Percentiles rank a stretch among this genome's conserved stretches.
These are phyloP conservation scores for Trichonephila clavata DNA, from an alignment of 1,140 invertebrate genomes.

Conservation along the genomic window DNA sequence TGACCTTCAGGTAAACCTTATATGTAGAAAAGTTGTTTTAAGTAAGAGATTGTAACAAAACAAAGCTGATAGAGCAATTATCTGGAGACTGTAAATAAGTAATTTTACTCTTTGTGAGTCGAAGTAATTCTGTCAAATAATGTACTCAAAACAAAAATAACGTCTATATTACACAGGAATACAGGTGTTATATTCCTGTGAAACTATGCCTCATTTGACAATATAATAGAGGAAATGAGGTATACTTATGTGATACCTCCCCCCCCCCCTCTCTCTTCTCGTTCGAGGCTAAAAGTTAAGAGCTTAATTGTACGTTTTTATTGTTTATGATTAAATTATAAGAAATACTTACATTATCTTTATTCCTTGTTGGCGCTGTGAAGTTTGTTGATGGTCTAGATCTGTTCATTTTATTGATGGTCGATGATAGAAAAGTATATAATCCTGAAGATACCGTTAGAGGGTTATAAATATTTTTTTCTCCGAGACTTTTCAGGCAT, in stretches of 20 bases:
- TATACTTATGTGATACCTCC: too few relatives aligned
- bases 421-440: slow-evolving; percentile 29
- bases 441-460: slow-evolving; percentile 36
- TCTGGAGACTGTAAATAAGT: neutral
- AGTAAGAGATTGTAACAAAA: too few relatives aligned
- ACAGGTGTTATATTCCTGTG: neutral
- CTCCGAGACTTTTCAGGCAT: slow-evolving; percentile 18
- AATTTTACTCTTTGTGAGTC: neutral
- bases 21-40: too few relatives aligned
- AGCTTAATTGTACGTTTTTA: neutral
- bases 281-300: too few relatives aligned
- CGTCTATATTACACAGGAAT: too few relatives aligned
- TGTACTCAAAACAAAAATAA: too few relatives aligned
- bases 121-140: neutral
- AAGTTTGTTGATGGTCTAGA: slow-evolving; percentile 32
- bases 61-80: too few relatives aligned
- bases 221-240: neutral
- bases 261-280: too few relatives aligned
- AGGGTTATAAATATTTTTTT: slow-evolving; percentile 54
- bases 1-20: too few relatives aligned
- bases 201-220: neutral
- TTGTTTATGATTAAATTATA: neutral
- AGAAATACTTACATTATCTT: slow-evolving; percentile 21
- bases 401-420: slow-evolving; percentile 1
- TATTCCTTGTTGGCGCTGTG: neutral